phyloP scores from a whole-genome alignment of 2,888 invertebrate genomes.

The Malthinus flaveolus region DNA sequence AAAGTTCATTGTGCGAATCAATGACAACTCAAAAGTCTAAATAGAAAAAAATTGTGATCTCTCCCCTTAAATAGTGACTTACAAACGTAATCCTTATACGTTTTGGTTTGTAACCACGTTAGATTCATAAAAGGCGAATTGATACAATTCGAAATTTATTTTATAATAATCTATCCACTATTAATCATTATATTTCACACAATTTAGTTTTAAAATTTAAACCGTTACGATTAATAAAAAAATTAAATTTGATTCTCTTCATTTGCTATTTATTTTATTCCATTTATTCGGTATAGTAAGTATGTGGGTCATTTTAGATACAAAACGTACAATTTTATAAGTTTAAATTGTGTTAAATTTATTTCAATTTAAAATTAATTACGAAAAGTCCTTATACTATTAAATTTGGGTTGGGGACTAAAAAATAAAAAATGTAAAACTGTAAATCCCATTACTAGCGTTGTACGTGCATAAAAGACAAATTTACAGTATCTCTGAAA shows the following conservation, averaged over 20 bases:
- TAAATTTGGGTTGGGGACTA: no score
- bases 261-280: constrained; percentile 1
- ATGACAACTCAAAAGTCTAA: constrained; percentile 48
- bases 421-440: no score
- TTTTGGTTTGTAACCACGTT: constrained; percentile 49
- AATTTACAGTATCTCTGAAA: no score
- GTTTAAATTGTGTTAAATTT: no score
- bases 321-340: no score
- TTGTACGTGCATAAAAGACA: no score
- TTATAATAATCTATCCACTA: constrained; percentile 10
- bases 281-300: no score
- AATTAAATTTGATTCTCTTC: background rate
- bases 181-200: constrained; percentile 26
- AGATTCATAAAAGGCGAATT: constrained; percentile 37
- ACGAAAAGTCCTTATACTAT: no score
- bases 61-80: constrained; percentile 42
- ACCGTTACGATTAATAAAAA: constrained; percentile 18
- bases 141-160: constrained; percentile 24
- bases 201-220: constrained; percentile 24
- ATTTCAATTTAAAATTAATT: no score
- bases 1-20: constrained; percentile 48
- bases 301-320: no score
- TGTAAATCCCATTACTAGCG: no score
- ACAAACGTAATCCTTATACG: constrained; percentile 51
- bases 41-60: constrained; percentile 43